Evolutionary conservation across 1,140 invertebrate genomes (phyloP), one percentile per base, ranked within the genome.

Genomic region (Wasmannia auropunctata): DNA sequence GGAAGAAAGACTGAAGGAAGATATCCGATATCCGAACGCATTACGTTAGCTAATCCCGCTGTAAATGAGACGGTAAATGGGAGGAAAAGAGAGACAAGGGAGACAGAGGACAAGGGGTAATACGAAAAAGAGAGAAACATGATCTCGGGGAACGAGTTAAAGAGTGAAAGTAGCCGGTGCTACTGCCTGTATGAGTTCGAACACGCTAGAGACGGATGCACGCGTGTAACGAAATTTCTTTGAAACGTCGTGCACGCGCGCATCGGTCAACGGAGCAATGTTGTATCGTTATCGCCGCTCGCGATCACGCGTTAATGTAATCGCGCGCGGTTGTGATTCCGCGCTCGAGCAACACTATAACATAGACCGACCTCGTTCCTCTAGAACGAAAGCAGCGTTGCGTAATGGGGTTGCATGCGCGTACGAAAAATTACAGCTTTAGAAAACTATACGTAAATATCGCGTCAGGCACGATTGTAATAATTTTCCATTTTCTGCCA

Each of bases 91-190:
- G 54, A 65, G 34, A 83, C 80, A 88, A 86, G 87, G 28, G 31
- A 46, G 77, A 69, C 40, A 25, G 25, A 51, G n/a, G 10, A 54
- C 1, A 49, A 83, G 60, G 31, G n/a, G 1, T 49, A 10, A 60
- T 25, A 28, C 49, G 86, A 83, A 89, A 87, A 90, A 75, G 80
- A 56, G 88, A 85, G 63, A 80, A n/a, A 75, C 75, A 60, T 70
- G 60, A 87, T 85, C 63, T 25, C 54, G 81, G 84, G 75, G 87
- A 88, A 86, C 86, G 86, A 92, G 86, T 89, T 75, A 67, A n/a
- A 86, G 92, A 93, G 93, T 93, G 93, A 94, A 94, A 94, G 93
- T 91, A 86, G 87, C 86, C 88, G 86, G 90, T 90, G 87, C 90
- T 90, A 88, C n/a, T n/a, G n/a, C 70, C 34, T 92, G 87, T 86